Conservation (phyloP, 2,888 invertebrate genomes). For the Drosophila longiperda region DNA sequence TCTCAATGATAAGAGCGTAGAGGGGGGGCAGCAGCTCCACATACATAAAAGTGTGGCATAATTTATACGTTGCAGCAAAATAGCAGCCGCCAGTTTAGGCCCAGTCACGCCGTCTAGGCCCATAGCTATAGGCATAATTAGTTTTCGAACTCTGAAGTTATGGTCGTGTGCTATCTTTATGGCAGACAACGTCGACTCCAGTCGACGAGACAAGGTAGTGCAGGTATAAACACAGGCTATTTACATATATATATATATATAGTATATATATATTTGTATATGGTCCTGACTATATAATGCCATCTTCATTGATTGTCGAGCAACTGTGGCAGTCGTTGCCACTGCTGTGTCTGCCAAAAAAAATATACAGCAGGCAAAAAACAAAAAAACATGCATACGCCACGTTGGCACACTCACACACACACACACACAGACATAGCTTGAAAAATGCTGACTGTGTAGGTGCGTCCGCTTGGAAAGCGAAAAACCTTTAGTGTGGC, state of each 20-base stretch:
- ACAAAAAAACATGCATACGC: slow-evolving; percentile 55
- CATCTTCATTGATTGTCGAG: slow-evolving; percentile 60
- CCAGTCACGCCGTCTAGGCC: slow-evolving; percentile 45
- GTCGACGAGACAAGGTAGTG: slow-evolving; percentile 35
- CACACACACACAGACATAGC: slow-evolving; percentile 12
- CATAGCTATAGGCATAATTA: slow-evolving; percentile 83
- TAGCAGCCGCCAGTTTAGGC: slow-evolving; percentile 23
- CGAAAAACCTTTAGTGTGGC: slow-evolving; percentile 52
- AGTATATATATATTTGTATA: slow-evolving; percentile 6
- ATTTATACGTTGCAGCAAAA: slow-evolving; percentile 74
- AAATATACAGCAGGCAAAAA: slow-evolving; percentile 28
- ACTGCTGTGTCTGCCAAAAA: slow-evolving; percentile 62
- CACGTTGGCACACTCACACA: slow-evolving; percentile 41
- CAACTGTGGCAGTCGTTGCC: slow-evolving; percentile 37
- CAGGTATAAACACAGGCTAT: slow-evolving; percentile 27
- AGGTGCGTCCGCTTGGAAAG: slow-evolving; percentile 69
- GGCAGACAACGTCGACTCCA: slow-evolving; percentile 35
- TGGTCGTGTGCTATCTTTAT: slow-evolving; percentile 77
- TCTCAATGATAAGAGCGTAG: neutral
- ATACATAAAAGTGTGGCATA: slow-evolving; percentile 55
- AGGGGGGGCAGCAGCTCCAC: slow-evolving; percentile 2
- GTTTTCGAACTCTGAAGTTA: slow-evolving; percentile 82
- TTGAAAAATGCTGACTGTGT: slow-evolving; percentile 69
- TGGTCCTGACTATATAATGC: slow-evolving; percentile 41
- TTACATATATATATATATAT: neutral